Conservation (phyloP, 35 echinoderm and acorn worm species). For the Patiria miniata region DNA sequence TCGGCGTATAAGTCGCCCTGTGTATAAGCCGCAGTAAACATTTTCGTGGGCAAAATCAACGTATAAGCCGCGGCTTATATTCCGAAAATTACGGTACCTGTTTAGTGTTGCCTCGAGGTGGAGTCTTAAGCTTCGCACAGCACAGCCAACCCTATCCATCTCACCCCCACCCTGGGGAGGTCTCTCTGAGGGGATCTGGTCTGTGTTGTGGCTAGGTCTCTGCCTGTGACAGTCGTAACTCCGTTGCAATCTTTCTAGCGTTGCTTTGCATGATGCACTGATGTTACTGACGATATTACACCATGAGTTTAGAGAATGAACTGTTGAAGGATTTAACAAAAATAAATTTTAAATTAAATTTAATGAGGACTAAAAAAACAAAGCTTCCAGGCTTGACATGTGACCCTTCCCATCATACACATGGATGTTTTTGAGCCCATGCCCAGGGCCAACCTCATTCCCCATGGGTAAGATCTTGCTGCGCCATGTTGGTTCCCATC, state of each 20-base stretch:
- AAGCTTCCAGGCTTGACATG: no score
- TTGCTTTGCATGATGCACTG: not conserved
- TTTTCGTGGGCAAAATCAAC: no score
- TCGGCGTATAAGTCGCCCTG: no score
- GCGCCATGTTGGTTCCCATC: no score
- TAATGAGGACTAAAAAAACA: no score
- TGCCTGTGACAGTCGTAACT: constrained; percentile 39
- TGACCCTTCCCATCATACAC: no score
- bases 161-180: constrained; percentile 8
- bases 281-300: not conserved
- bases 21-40: no score
- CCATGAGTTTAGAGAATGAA: not conserved
- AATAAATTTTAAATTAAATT: not conserved
- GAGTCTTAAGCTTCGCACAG: constrained; percentile 60
- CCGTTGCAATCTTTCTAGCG: constrained; percentile 3
- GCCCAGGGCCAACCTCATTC: no score
- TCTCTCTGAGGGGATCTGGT: not conserved
- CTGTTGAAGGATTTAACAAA: not conserved
- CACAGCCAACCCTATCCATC: constrained; percentile 19
- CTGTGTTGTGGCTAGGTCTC: constrained; percentile 20
- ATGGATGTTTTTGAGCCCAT: no score
- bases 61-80: no score
- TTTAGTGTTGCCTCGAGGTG: constrained; percentile 49
- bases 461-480: no score
- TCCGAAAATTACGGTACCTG: no score